Evolutionary conservation across 2,888 invertebrate species (phyloP).

Genomic region (Epiblema foenella): DNA sequence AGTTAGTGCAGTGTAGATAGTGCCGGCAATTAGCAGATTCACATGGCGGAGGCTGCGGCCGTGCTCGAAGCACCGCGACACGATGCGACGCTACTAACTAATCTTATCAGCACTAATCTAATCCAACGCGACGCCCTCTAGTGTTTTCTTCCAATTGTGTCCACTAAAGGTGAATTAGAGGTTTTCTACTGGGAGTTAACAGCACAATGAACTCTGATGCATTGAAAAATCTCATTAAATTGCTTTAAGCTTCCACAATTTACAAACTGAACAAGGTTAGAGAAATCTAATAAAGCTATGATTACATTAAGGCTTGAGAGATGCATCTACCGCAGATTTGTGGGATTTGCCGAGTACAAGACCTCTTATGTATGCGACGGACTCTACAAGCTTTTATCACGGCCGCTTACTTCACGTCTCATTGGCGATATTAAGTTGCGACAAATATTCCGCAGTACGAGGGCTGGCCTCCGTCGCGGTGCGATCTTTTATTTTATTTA

Average conservation of each 20-base stretch:
- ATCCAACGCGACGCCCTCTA: slow-evolving; percentile 78
- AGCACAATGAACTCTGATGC: slow-evolving; percentile 64
- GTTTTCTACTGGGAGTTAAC: slow-evolving; percentile 72
- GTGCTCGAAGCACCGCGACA: slow-evolving; percentile 43
- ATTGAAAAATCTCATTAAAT: slow-evolving; percentile 58
- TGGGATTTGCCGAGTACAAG: neutral
- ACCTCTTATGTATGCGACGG: slow-evolving; percentile 8
- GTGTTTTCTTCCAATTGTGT: slow-evolving; percentile 84
- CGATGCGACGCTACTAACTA: slow-evolving; percentile 72
- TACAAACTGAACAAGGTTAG: slow-evolving; percentile 15
- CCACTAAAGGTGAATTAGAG: slow-evolving; percentile 82
- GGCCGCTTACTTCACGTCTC: slow-evolving; percentile 21
- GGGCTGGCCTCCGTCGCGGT: slow-evolving; percentile 71
- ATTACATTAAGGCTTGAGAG: slow-evolving; percentile 3
- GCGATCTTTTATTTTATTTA: slow-evolving; percentile 77
- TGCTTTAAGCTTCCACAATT: slow-evolving; percentile 45
- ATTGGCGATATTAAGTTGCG: slow-evolving; percentile 44
- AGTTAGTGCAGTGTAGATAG: slow-evolving; percentile 51
- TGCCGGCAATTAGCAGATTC: slow-evolving; percentile 71
- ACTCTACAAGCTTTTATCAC: slow-evolving; percentile 19
- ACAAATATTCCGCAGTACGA: slow-evolving; percentile 66
- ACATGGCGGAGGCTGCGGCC: slow-evolving; percentile 55
- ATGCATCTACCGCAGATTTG: neutral
- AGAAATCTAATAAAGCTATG: slow-evolving; percentile 38
- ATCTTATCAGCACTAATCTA: slow-evolving; percentile 82